Evolutionary conservation across 2,797 vertebrate genomes (phyloP), one percentile per base, ranked within the genome.

Genomic region (Naso thynnoides): DNA sequence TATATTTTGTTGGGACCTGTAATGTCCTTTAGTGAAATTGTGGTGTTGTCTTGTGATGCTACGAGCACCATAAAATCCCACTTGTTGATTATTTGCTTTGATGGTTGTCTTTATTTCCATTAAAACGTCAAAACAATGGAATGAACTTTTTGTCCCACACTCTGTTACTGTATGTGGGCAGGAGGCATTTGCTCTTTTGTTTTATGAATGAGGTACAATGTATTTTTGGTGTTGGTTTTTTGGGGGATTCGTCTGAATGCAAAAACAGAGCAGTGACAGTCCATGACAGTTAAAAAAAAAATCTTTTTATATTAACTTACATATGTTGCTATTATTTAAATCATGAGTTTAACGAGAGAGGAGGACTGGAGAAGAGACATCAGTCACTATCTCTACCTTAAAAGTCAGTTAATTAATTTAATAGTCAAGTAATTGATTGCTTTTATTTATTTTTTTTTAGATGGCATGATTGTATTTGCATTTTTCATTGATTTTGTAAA

Each of bases 1-100:
- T 66, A 6, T 50, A 18, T 53, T 11, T 38, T 53, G 38, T 59
- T 50, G 27, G 24, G 3, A 42, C 27, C 56, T 65, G 31, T 45
- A 23, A 31, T 21, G 8, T 69, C 42, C 47, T 47, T 56, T 68
- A 14, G 56, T 57, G 14, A 36, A 63, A 31, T n/a, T 29, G 18
- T 59, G 29, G 4, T 33, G 29, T 21, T 27, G 31, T 59, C 21
- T 19, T 64, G 27, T 18, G 60, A 57, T 52, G 53, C 19, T 41
- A 1, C 53, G 21, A 16, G 21, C 14, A 15, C 18, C 14, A 41
- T 42, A 33, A 60, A 55, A 24, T 3, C 8, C 21, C 31, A 11
- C 42, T 29, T 38, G 10, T 18, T 3, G 2, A n/a, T 23, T 15
- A 45, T 29, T 48, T 44, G 14, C 19, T 68, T 59, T 59, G 24